These are phyloP conservation scores for Pterocles orientalis DNA, from an alignment of 2,113 vertebrate species.

Conservation along the genomic window DNA sequence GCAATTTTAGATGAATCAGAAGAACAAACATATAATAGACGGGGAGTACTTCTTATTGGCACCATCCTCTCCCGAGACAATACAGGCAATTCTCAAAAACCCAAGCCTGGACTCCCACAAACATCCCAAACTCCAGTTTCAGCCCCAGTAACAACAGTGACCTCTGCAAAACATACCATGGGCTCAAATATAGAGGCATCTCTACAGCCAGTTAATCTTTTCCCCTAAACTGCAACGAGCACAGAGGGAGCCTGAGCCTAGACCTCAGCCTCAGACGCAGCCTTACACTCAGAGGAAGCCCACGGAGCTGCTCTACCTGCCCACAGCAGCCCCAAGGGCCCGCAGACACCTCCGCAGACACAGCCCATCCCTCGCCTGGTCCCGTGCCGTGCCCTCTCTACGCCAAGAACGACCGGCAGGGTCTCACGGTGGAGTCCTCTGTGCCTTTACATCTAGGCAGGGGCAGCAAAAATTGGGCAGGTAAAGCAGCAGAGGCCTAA, in stretches of 20 bases:
- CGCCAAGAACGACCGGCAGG: fast-evolving
- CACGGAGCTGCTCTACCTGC: neutral
- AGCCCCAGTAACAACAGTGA: neutral
- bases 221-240: neutral
- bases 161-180: neutral
- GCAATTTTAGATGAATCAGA: neutral
- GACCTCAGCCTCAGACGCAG: neutral
- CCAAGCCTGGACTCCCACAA: neutral
- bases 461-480: neutral
- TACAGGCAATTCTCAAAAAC: neutral
- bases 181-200: neutral
- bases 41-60: neutral
- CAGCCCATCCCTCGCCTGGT: neutral
- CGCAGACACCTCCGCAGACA: neutral
- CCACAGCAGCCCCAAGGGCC: neutral
- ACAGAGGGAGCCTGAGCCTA: neutral
- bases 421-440: neutral
- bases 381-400: neutral
- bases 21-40: neutral
- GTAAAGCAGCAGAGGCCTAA: neutral
- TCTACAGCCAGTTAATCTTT: neutral
- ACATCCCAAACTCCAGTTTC: neutral
- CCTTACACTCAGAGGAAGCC: neutral
- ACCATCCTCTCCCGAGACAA: neutral
- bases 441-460: fast-evolving